These are phyloP conservation scores for Margaritifera margaritifera DNA, from an alignment of 2,888 invertebrate species.

Conservation along the genomic window DNA sequence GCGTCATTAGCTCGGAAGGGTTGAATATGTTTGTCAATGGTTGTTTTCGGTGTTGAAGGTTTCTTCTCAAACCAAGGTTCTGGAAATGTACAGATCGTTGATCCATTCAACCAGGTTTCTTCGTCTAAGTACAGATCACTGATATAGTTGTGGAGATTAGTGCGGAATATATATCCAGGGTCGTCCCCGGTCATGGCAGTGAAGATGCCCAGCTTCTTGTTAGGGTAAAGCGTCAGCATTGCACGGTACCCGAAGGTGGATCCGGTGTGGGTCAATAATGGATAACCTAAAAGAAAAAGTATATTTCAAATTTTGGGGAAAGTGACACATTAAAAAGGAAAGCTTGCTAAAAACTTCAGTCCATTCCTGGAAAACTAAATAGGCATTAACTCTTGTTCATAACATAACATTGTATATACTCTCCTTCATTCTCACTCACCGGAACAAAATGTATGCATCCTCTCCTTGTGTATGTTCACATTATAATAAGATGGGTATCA, in stretches of 20 bases:
- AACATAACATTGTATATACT: no score
- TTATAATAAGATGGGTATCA: no score
- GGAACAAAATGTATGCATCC: no score
- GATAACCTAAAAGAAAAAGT: conserved; percentile 44
- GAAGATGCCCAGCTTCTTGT: conserved; percentile 49
- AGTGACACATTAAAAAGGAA: no score
- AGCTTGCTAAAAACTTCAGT: no score
- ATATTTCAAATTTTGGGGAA: no score
- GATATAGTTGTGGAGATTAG: conserved; percentile 53
- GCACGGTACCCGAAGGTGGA: conserved; percentile 57
- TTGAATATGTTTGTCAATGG: conserved; percentile 12
- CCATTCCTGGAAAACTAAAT: no score
- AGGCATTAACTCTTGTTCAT: no score
- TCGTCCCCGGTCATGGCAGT: conserved; percentile 54
- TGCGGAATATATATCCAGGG: conserved; percentile 37
- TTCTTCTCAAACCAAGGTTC: conserved; percentile 41
- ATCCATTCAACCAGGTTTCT: conserved; percentile 61
- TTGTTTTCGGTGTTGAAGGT: neutral
- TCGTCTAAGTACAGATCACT: conserved; percentile 59
- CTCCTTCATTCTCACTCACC: no score
- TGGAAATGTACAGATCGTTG: conserved; percentile 63
- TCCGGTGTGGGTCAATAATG: conserved; percentile 53
- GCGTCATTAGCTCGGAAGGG: conserved; percentile 13
- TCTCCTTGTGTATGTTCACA: no score
- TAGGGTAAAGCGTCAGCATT: conserved; percentile 52